Evolutionary conservation across 2,888 invertebrate genomes (phyloP), one percentile per base, ranked within the genome.

Genomic region (Hirtodrosophila histrioides): DNA sequence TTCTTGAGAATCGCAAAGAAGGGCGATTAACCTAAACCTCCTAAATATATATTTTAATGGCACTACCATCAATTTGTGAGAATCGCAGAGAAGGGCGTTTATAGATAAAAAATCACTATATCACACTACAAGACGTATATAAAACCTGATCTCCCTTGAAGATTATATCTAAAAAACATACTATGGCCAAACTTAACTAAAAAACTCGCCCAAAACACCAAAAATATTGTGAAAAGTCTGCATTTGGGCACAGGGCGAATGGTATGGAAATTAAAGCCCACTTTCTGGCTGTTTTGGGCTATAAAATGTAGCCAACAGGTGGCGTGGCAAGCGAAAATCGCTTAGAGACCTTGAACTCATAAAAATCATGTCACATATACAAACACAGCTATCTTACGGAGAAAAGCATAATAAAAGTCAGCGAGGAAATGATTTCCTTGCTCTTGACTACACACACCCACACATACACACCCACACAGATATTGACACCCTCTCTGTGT

Each of bases 271-370:
- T 76, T 80, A 74, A 78, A 75, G 81, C 81, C 68, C 69, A 69
- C 49, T 54, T 51, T 48, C 7, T n/a, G 46, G 78, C 50, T 12
- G 23, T 8, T 24, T 11, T 6, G 40, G 31, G 55, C 49, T 50
- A 64, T 60, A 55, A 72, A 57, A 55, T 12, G 45, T 27, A 33
- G 70, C 43, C 86, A 83, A 86, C 86, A 83, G 82, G 82, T 86
- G 76, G 84, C 84, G 81, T 54, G 49, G 49, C 58, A 65, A 78
- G 81, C 77, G 60, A 75, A 77, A 79, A 67, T 70, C 73, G 63
- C 69, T 64, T 70, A 49, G 81, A 88, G 90, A 90, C 90, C 89
- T 90, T 89, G 90, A 90, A 90, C 90, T 81, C 89, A 76, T 88
- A 89, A 89, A 83, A 90, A 88, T 88, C 86, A 88, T 89, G 88